A percentile compares a stretch with the other conserved stretches of the same genome.
Evolutionary conservation across 1,140 invertebrate species (phyloP).

Genomic region (fruit fly (Drosophila melanogaster)): DNA sequence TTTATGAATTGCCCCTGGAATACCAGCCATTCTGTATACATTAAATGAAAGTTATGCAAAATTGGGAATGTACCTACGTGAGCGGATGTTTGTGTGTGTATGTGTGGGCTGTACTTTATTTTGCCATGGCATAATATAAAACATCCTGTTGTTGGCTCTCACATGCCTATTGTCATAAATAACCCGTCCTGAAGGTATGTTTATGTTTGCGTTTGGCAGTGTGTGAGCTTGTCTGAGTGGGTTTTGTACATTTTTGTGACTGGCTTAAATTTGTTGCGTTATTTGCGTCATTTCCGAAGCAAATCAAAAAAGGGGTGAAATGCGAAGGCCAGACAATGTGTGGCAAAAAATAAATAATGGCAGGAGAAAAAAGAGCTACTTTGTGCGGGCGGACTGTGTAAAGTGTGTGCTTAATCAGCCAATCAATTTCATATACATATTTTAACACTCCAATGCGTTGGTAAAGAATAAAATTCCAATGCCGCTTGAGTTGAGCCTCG

Average conservation of each 20-base stretch:
- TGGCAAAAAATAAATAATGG: conserved; percentile 15
- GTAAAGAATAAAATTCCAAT: conserved; percentile 62
- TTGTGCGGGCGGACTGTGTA: conserved; percentile 25
- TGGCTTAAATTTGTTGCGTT: conserved; percentile 80
- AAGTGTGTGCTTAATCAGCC: conserved; percentile 71
- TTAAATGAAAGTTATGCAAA: conserved; percentile 60
- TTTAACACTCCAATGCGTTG: conserved; percentile 70
- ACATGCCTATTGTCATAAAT: conserved; percentile 65
- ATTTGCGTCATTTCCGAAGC: conserved; percentile 80
- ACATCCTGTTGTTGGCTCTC: conserved; percentile 74
- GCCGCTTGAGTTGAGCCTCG: conserved; percentile 22
- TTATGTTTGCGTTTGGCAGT: conserved; percentile 33
- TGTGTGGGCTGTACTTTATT: conserved; percentile 43
- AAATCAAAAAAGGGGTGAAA: conserved; percentile 66
- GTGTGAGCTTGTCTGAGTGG: conserved; percentile 17
- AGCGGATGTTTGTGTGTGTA: conserved; percentile 38
- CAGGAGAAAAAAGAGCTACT: conserved; percentile 8
- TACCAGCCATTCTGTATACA: conserved; percentile 7
- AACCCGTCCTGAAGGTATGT: conserved; percentile 57
- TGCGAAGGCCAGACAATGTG: conserved; percentile 51
- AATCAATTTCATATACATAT: conserved; percentile 79
- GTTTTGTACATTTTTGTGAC: conserved; percentile 50
- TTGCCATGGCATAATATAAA: conserved; percentile 71
- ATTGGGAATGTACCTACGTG: conserved; percentile 38
- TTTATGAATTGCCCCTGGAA: neutral